Conservation (phyloP, 2,797 vertebrate species). For the Aselliscus stoliczkanus region DNA sequence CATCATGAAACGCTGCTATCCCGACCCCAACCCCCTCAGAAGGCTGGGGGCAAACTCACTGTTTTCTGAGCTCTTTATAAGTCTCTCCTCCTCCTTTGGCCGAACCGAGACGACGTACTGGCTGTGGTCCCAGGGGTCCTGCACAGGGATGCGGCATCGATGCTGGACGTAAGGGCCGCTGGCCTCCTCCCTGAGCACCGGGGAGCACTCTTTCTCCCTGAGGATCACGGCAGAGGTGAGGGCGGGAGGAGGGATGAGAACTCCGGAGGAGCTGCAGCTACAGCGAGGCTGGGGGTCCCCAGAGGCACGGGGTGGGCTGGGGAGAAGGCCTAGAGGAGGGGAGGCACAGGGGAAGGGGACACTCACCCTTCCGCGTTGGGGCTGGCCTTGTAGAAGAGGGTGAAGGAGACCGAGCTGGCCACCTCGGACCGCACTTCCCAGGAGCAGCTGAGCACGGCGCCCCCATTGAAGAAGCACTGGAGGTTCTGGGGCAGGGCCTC, state of each 20-base stretch:
- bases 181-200: slow-evolving; percentile 8
- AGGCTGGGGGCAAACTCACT: slow-evolving; percentile 72
- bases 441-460: slow-evolving; percentile 75
- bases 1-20: accelerated
- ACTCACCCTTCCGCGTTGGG: slow-evolving; percentile 40
- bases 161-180: slow-evolving; percentile 20
- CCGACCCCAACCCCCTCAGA: accelerated
- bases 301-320: background rate
- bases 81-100: slow-evolving; percentile 50
- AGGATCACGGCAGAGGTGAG: background rate
- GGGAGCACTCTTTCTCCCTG: slow-evolving; percentile 80
- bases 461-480: slow-evolving; percentile 78
- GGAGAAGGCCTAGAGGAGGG: background rate
- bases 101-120: slow-evolving; percentile 73
- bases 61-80: slow-evolving; percentile 51
- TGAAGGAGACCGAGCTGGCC: slow-evolving; percentile 74
- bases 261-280: background rate
- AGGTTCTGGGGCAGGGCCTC: slow-evolving; percentile 78
- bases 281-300: too few species aligned
- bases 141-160: slow-evolving; percentile 75
- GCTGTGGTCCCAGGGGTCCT: background rate
- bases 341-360: background rate
- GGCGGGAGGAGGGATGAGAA: too few species aligned
- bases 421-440: slow-evolving; percentile 80
- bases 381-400: slow-evolving; percentile 76